Conservation (phyloP, 2,113 vertebrate species). For the Apeltes quadracus region DNA sequence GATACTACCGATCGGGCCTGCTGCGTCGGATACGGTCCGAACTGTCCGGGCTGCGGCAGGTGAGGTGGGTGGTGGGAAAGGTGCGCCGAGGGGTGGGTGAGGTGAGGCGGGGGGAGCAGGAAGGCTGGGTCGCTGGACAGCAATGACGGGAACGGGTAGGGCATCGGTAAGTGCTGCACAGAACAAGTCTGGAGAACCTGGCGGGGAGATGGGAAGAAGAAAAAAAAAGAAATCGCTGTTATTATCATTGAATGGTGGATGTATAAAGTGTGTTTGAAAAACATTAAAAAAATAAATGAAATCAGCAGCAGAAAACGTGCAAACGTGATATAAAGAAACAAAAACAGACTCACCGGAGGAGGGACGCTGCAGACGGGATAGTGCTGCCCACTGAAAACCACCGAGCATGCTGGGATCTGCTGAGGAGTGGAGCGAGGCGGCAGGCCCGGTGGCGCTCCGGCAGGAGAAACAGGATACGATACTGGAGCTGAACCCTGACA, state of each 20-base stretch:
- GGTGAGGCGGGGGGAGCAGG: constrained; percentile 93
- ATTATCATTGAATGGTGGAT: constrained; percentile 27
- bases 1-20: constrained; percentile 90
- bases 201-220: constrained; percentile 35
- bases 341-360: constrained; percentile 76
- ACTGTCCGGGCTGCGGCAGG: constrained; percentile 93
- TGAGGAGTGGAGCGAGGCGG: constrained; percentile 92
- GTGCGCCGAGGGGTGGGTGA: constrained; percentile 79
- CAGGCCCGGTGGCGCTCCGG: constrained; percentile 90
- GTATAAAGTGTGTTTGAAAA: background rate
- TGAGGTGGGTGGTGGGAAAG: constrained; percentile 89
- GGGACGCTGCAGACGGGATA: constrained; percentile 97
- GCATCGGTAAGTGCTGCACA: constrained; percentile 96
- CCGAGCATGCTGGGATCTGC: constrained; percentile 95
- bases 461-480: constrained; percentile 90
- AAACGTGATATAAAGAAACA: background rate
- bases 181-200: constrained; percentile 98
- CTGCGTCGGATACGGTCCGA: constrained; percentile 94
- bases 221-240: constrained; percentile 13
- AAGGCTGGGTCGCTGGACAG: constrained; percentile 95
- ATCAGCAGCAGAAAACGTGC: background rate
- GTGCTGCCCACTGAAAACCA: constrained; percentile 97
- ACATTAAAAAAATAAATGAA: background rate
- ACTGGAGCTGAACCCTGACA: constrained; percentile 92
- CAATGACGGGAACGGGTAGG: constrained; percentile 94